These are phyloP conservation scores for human DNA, from an alignment of 2,113 vertebrate genomes.

Conservation along the genomic window DNA sequence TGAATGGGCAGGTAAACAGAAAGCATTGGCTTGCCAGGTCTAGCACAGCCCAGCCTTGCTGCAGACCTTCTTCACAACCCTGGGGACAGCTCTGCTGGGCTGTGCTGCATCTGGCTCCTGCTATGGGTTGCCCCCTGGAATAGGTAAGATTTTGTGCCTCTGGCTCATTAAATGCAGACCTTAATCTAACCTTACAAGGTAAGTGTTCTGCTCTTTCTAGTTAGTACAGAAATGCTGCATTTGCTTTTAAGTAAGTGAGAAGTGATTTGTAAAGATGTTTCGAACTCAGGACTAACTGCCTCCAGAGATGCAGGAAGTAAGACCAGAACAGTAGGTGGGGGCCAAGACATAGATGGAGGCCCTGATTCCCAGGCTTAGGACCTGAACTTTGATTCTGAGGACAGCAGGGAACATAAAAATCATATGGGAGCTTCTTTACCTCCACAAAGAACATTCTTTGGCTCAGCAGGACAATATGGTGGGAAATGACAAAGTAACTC, in stretches of 20 bases:
- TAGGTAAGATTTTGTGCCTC: neutral
- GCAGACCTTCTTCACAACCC: neutral
- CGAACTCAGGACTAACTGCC: neutral
- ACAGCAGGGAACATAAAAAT: neutral
- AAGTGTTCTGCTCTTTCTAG: neutral
- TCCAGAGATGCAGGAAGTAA: neutral
- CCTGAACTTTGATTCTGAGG: neutral
- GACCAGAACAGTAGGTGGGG: neutral
- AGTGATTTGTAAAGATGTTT: neutral
- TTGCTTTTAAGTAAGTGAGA: neutral
- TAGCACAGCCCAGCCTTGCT: too few species aligned
- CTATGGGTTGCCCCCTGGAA: neutral
- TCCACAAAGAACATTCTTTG: neutral
- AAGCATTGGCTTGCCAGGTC: neutral
- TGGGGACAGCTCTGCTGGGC: too few species aligned
- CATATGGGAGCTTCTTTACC: neutral
- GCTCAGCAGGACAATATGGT: neutral
- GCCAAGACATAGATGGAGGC: neutral
- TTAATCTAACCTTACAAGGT: neutral
- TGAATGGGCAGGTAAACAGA: neutral
- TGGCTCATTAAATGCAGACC: neutral
- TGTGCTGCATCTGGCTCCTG: neutral
- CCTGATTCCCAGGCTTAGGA: neutral
- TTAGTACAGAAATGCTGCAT: neutral
- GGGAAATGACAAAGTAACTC: slow-evolving; percentile 21